These are phyloP conservation scores for Thecocarcelia acutangulata DNA, from an alignment of 2,888 invertebrate genomes.

Conservation along the genomic window DNA sequence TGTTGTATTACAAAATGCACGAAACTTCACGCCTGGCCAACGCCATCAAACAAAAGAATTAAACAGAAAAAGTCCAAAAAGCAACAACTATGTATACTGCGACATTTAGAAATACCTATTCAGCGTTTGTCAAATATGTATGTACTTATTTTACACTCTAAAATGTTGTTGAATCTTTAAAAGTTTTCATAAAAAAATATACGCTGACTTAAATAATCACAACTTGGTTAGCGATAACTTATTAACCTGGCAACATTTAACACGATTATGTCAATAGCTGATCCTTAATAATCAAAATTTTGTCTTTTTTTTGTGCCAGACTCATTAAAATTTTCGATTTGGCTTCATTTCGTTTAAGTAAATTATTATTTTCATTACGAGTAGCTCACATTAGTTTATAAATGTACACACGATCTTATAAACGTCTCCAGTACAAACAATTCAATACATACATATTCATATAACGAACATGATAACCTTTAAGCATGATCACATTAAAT, in stretches of 20 bases:
- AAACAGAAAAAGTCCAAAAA: conserved; percentile 24
- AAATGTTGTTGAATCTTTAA: neutral
- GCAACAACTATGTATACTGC: conserved; percentile 43
- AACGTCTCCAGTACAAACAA: conserved; percentile 10
- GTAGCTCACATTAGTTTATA: conserved; percentile 38
- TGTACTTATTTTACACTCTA: neutral
- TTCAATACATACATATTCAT: neutral
- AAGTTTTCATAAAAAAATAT: neutral
- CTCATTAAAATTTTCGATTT: conserved; percentile 15
- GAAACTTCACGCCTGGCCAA: conserved; percentile 70
- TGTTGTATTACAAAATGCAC: conserved; percentile 57
- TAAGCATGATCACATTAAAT: conserved; percentile 56
- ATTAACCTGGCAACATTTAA: conserved; percentile 29
- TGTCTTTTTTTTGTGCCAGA: conserved; percentile 9
- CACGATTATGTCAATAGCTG: conserved; percentile 33
- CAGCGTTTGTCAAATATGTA: conserved; percentile 1
- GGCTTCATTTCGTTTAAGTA: conserved; percentile 22
- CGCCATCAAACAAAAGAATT: conserved; percentile 61
- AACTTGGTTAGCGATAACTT: conserved; percentile 18
- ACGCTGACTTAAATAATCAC: conserved; percentile 10
- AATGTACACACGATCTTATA: neutral
- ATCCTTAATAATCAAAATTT: conserved; percentile 32
- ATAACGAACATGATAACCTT: conserved; percentile 58
- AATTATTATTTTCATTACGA: conserved; percentile 28
- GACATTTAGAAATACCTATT: conserved; percentile 28